Base-by-base conservation (phyloP, 1,140 invertebrate genomes). In the Ceratoteleas bidentatus region DNA sequence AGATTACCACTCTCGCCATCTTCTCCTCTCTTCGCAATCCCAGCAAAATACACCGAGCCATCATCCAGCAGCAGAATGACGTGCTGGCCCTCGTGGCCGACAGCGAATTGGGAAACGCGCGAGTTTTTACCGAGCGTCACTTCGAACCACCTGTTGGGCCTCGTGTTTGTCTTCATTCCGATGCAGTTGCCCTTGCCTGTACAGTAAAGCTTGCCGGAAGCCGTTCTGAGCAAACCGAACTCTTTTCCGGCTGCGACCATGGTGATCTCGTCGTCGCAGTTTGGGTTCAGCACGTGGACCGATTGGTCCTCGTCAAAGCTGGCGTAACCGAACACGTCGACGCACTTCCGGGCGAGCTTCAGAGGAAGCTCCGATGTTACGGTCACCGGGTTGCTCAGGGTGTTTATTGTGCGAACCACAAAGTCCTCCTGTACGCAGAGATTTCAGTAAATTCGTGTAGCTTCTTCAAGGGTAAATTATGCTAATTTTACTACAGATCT, bases 1-100 rank as follows among this genome's bases (percentile, higher is more conserved):
- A 13, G 14, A 88, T 90, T 85, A 92, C 91, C 91, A 65, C 69
- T 90, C 88, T 99, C 98, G 0, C 97, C 98, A 91, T 99, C 98
- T 91, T 99, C 98, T 47, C 98, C 98, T 8, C 98, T 92, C n/a
- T 96, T 93, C 0, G 98, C 95, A 11, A 96, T 96, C 0, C 98
- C 98, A 54, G 95, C 95, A 92, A 98, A 98, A 86, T 95, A 95
- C 0, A 97, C 96, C 6, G 94, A 94, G 0, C 98, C 98, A 90
- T 98, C 97, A 77, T 98, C 97, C 50, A 96, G 93, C 5, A 99
- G 93, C 4, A 99, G 89, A 53, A 99, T 91, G 0, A 96, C 96
- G 92, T 99, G 98, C 36, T 96, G 94, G 8, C 97, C 40, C n/a
- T 43, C 40, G 6, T 43, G 40, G n/a, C 40, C 40, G 6, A 97